These are phyloP conservation scores for Drosophila mojavensis DNA, from an alignment of 1,140 invertebrate species.

Conservation along the genomic window DNA sequence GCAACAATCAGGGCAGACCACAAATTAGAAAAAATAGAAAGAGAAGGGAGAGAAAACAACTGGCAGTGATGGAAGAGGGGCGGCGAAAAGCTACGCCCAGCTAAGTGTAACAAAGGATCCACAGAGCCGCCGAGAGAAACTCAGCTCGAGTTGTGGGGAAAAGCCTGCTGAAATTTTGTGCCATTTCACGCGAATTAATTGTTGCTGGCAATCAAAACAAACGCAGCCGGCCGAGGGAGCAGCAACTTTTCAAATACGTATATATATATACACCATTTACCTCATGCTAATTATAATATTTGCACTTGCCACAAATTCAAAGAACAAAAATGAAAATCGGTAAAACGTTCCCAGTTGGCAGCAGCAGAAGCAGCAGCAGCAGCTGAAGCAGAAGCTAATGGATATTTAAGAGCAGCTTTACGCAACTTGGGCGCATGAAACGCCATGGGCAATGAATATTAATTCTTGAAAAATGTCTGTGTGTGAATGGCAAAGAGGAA, in stretches of 20 bases:
- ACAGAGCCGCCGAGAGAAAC: constrained; percentile 9
- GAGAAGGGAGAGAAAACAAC: not conserved
- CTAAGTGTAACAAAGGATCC: not conserved
- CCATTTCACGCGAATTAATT: constrained; percentile 50
- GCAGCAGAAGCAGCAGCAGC: not conserved
- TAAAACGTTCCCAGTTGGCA: not conserved
- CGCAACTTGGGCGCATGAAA: not conserved
- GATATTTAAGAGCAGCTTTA: constrained; percentile 17
- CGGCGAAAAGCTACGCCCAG: not conserved
- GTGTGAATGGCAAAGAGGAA: too few species aligned
- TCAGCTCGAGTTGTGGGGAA: not conserved
- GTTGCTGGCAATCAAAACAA: constrained; percentile 41
- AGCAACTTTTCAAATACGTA: not conserved
- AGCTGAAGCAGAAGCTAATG: not conserved
- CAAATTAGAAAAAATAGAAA: constrained; percentile 28
- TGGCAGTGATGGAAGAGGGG: not conserved
- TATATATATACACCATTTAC: not conserved
- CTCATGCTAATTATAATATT: not conserved
- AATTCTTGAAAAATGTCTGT: too few species aligned
- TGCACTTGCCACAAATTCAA: not conserved
- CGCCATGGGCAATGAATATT: too few species aligned
- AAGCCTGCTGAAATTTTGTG: constrained; percentile 18
- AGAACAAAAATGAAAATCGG: too few species aligned
- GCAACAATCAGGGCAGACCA: constrained; percentile 35
- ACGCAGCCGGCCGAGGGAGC: not conserved